Evolutionary conservation across 2,797 vertebrate genomes (phyloP).

Genomic region (Gadopsis bispinosus): DNA sequence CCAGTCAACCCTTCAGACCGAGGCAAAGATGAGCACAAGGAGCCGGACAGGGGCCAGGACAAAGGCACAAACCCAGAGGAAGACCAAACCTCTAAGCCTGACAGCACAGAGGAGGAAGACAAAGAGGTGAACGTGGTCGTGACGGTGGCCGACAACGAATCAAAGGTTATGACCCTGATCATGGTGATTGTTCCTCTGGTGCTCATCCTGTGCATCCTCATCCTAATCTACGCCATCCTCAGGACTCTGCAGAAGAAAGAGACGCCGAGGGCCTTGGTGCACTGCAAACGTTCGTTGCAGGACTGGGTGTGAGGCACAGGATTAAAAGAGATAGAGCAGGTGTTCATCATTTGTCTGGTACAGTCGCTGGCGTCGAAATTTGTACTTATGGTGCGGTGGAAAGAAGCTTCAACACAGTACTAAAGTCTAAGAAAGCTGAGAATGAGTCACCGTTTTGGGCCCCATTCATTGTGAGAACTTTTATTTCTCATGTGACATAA

Average conservation of each 20-base stretch:
- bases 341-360: slow-evolving; percentile 22
- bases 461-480: slow-evolving; percentile 42
- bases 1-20: slow-evolving; percentile 70
- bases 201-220: slow-evolving; percentile 91
- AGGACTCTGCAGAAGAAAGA: slow-evolving; percentile 96
- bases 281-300: slow-evolving; percentile 98
- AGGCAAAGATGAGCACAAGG: slow-evolving; percentile 55
- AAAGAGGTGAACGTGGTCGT: slow-evolving; percentile 90
- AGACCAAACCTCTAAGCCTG: slow-evolving; percentile 29
- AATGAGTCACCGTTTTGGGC: slow-evolving; percentile 43
- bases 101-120: slow-evolving; percentile 46
- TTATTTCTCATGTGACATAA: slow-evolving; percentile 52
- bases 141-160: slow-evolving; percentile 88
- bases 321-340: background rate
- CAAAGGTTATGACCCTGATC: slow-evolving; percentile 89
- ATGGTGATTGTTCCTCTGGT: slow-evolving; percentile 92
- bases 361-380: slow-evolving; percentile 10
- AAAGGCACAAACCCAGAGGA: slow-evolving; percentile 42
- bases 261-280: slow-evolving; percentile 90
- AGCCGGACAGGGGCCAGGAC: slow-evolving; percentile 38
- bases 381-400: slow-evolving; percentile 3
- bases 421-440: slow-evolving; percentile 26
- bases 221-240: slow-evolving; percentile 91
- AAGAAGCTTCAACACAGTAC: slow-evolving; percentile 26
- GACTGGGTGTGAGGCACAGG: slow-evolving; percentile 92